Base-by-base conservation (phyloP, 2,888 invertebrate species). In the Drosophila yooni region DNA sequence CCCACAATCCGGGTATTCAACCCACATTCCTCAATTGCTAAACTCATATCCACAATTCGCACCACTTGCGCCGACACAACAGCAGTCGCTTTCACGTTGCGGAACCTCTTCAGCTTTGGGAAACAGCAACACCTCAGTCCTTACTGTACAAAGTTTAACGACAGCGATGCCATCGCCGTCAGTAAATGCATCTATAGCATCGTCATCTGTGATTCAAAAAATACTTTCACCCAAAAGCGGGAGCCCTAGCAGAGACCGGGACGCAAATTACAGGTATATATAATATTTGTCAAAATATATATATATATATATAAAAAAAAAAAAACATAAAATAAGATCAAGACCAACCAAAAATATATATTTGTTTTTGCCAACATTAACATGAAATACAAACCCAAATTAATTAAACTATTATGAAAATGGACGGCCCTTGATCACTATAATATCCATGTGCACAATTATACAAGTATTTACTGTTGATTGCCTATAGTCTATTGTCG, bases 211-310 rank as follows among this genome's bases (percentile, higher is more conserved):
- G 91, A 91, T 93, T 91, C 92, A 94, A 92, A 95, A 95, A 87
- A 94, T 95, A 65, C 96, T 96, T 92, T 96, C 97, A 52, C 97
- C 97, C 25, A 94, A 96, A 85, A 96, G 96, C 70, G 96, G 96
- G 92, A 96, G 96, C 93, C 96, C 97, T 60, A 95, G 54, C 86
- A 94, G 97, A 89, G 97, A 97, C 93, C 94, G 97, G 81, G 97
- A 97, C 92, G 96, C 96, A 93, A 97, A 96, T 93, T 97, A 97
- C 94, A 97, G 97, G 97, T 97, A 94, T 85, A 31, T 46, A 11
- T 57, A 25, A 31, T 31, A 60, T 36, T 38, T 27, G 2, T 43
- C 21, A 6, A 33, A 33, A 48, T 50, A 52, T 25, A 21, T 25
- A 40, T 40, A 33, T 8, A 31, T 38, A 15, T 13, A 15, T 21